These are phyloP conservation scores for Callyntrura sp. DNA, from an alignment of 2,888 invertebrate species.

Conservation along the genomic window DNA sequence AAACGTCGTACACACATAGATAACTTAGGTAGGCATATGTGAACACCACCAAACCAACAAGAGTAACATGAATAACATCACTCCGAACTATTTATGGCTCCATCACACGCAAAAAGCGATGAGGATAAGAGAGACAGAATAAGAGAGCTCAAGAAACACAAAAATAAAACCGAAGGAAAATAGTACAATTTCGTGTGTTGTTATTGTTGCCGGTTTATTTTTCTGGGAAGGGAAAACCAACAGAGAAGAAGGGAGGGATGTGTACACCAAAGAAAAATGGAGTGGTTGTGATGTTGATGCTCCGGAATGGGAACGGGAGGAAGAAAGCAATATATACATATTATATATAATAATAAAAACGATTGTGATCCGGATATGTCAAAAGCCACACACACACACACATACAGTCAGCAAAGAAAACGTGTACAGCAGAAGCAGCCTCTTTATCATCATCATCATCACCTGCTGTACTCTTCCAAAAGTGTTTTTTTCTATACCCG, in stretches of 20 bases:
- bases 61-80: conserved; percentile 53
- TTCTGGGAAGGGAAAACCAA: neutral
- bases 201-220: conserved; percentile 18
- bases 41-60: conserved; percentile 31
- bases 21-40: neutral
- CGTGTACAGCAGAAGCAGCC: neutral
- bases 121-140: conserved; percentile 7
- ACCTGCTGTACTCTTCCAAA: conserved; percentile 16
- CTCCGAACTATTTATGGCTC: conserved; percentile 70
- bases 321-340: conserved; percentile 4
- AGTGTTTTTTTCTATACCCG: neutral
- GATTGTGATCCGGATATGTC: conserved; percentile 54
- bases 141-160: neutral
- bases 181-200: conserved; percentile 21
- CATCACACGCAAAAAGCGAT: conserved; percentile 71
- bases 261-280: conserved; percentile 26
- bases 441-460: conserved; percentile 18
- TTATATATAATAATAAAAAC: neutral
- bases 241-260: neutral
- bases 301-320: conserved; percentile 4
- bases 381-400: conserved; percentile 34
- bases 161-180: conserved; percentile 11
- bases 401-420: conserved; percentile 3
- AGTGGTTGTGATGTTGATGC: neutral
- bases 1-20: conserved; percentile 21